Conservation (phyloP, 1,140 invertebrate genomes). For the Trialeurodes vaporariorum region DNA sequence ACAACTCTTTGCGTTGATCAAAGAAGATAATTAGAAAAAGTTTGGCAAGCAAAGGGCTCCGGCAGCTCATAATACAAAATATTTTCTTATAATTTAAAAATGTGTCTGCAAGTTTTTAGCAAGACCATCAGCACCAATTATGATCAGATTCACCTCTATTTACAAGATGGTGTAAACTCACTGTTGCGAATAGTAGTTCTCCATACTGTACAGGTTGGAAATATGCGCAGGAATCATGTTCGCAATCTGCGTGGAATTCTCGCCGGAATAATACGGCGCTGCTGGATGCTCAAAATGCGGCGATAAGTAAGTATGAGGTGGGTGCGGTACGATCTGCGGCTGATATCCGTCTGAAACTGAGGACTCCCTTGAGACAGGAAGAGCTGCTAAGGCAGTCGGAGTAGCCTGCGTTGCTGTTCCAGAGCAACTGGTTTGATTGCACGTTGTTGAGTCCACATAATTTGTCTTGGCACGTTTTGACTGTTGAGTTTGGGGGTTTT, state of each 20-base stretch:
- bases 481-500: not conserved
- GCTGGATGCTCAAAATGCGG: not conserved
- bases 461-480: constrained; percentile 4
- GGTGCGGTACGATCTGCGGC: not conserved
- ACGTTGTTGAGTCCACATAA: constrained; percentile 7
- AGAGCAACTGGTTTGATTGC: constrained; percentile 1
- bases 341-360: not conserved
- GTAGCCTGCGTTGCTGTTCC: constrained; percentile 8
- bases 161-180: constrained; percentile 14
- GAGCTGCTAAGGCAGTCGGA: not conserved
- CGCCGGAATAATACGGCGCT: not conserved
- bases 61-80: no score
- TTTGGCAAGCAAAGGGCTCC: no score
- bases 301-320: not conserved
- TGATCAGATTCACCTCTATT: no score
- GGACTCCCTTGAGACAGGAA: not conserved
- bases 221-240: not conserved
- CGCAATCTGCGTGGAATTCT: not conserved
- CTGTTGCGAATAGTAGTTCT: constrained; percentile 6
- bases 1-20: no score
- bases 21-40: no score
- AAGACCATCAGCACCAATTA: no score
- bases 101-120: no score
- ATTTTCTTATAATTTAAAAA: no score
- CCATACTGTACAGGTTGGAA: not conserved